phyloP scores from a whole-genome alignment of 2,888 invertebrate genomes.

The Hermodice carunculata region DNA sequence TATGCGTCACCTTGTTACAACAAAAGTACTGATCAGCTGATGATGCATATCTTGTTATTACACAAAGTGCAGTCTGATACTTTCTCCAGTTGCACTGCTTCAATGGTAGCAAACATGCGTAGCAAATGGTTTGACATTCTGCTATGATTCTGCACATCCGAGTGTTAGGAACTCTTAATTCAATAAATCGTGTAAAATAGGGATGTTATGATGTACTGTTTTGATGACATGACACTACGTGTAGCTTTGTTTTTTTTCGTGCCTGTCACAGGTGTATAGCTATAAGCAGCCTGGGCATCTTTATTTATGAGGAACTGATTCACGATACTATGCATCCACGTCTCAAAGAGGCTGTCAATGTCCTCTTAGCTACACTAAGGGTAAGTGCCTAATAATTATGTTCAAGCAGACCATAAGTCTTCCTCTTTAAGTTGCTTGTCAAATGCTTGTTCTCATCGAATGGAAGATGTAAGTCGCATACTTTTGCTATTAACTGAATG shows the following conservation, averaged over 20 bases:
- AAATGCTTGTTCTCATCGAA: too few species aligned
- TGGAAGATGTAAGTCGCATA: neutral
- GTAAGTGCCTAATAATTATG: slow-evolving; percentile 69
- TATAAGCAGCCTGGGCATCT: slow-evolving; percentile 85
- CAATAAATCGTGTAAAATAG: too few species aligned
- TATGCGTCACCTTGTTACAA: too few species aligned
- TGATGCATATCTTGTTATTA: too few species aligned
- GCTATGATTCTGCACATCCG: too few species aligned
- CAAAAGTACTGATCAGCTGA: too few species aligned
- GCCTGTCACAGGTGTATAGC: slow-evolving; percentile 77
- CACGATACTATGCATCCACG: slow-evolving; percentile 77
- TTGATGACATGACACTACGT: neutral
- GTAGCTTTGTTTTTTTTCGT: neutral
- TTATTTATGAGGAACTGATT: slow-evolving; percentile 77
- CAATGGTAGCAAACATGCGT: too few species aligned
- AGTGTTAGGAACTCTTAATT: too few species aligned
- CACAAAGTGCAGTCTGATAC: too few species aligned
- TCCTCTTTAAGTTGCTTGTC: neutral
- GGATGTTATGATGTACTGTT: slow-evolving; percentile 20
- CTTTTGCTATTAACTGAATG: neutral
- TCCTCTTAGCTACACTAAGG: slow-evolving; percentile 78
- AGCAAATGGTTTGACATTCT: too few species aligned
- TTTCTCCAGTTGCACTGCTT: too few species aligned
- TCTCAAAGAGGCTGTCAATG: slow-evolving; percentile 78
- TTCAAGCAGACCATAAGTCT: neutral